Conservation (phyloP, 2,797 vertebrate genomes). For the Lacerta bilineata region DNA sequence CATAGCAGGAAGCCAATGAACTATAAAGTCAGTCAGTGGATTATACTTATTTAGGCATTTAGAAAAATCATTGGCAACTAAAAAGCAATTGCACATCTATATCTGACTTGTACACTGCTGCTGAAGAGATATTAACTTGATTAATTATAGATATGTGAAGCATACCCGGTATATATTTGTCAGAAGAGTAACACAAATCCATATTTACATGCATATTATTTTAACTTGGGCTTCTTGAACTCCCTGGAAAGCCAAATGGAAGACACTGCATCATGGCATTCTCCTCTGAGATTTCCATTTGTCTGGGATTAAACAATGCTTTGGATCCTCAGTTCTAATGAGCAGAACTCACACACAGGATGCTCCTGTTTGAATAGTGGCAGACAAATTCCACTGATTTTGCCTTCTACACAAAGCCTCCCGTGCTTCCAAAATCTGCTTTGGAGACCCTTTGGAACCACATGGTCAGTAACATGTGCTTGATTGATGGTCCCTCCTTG, state of each 20-base stretch:
- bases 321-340: not conserved
- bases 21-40: conserved; percentile 39
- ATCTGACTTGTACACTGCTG: not conserved
- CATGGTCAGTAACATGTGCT: not conserved
- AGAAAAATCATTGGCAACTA: conserved; percentile 40
- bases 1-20: conserved; percentile 56
- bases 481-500: not conserved
- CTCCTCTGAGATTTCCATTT: not conserved
- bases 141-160: not conserved
- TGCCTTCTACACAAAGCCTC: no score
- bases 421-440: not conserved
- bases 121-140: conserved; percentile 32
- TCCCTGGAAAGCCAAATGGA: no score
- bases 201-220: not conserved
- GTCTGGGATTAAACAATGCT: not conserved
- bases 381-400: not conserved
- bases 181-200: not conserved
- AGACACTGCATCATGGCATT: no score
- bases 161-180: not conserved
- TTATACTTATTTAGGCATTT: conserved; percentile 46
- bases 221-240: not conserved
- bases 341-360: not conserved
- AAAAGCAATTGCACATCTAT: conserved; percentile 2
- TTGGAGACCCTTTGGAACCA: not conserved
- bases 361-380: not conserved